Evolutionary conservation across 1,140 invertebrate species (phyloP), one percentile per base, ranked within the genome.

Genomic region (Neodiprion pinetum): DNA sequence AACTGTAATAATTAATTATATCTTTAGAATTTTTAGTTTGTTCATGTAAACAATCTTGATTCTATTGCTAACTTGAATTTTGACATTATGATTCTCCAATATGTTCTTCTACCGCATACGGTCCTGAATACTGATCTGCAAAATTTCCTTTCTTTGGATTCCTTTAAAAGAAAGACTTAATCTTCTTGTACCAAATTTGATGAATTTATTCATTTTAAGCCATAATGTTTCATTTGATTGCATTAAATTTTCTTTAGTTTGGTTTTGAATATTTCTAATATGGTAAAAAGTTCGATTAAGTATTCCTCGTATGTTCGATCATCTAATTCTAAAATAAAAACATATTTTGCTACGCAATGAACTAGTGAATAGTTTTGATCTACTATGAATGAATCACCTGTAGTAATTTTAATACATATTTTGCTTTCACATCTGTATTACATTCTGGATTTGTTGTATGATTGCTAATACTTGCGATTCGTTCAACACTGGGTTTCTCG

Each of bases 151-250:
- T 47, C 23, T 49, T 53, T 7, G 67, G 70, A 49, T 77, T 73
- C 12, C 66, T 72, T 10, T 50, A n/a, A 74, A 47, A 21, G 72
- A 74, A 21, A 21, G 21, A 77, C 73, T 47, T 28, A 11, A 67
- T 77, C 73, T 11, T 67, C 70, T 17, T 17, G 68, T 70, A n/a
- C 73, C 71, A 17, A 72, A 73, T 61, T 17, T 14, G 40, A 73
- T 73, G 0, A 72, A 73, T 67, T 72, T 2, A 73, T 5, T 4
- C 67, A 70, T 75, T 21, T 9, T 28, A 70, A 71, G 12, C 73
- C 74, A 14, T 72, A 72, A 12, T 48, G 7, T 61, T 77, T 71
- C 0, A 61, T 78, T 74, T 0, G 72, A 48, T 1, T 14, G n/a
- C 10, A 72, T 72, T 53, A 74, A 65, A 70, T 75, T 75, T 28